Conservation (phyloP, 2,797 vertebrate species). For the Anas georgica region DNA sequence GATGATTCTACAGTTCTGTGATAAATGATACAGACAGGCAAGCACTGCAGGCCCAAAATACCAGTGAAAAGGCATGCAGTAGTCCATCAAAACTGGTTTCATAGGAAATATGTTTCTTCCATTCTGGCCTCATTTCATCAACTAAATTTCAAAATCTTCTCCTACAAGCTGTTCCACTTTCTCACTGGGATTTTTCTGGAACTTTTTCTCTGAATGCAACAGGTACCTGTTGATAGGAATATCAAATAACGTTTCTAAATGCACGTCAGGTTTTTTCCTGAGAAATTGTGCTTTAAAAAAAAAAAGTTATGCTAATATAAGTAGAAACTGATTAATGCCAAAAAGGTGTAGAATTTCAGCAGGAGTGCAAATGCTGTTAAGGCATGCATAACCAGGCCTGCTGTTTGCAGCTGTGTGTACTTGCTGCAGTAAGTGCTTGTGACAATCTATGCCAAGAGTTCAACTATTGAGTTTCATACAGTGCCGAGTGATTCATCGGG, state of each 20-base stretch:
- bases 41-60: neutral
- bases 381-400: neutral
- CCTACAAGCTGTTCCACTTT: neutral
- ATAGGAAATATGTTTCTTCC: neutral
- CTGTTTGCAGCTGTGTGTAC: conserved; percentile 48
- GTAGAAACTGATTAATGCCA: neutral
- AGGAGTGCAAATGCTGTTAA: neutral
- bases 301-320: neutral
- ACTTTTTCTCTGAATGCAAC: neutral
- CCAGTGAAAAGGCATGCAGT: neutral
- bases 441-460: conserved; percentile 73
- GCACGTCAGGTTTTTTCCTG: neutral
- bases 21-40: neutral
- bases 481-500: conserved; percentile 73
- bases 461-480: conserved; percentile 67
- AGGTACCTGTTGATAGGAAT: neutral
- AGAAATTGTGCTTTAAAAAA: neutral
- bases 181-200: neutral
- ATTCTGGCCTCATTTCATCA: neutral
- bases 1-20: neutral
- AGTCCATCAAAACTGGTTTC: neutral
- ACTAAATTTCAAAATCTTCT: neutral
- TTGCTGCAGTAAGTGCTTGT: conserved; percentile 73
- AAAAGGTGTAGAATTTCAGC: neutral
- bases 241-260: neutral